A percentile compares a stretch with the other conserved stretches of the same genome.
These are phyloP conservation scores for Myotis myotis DNA, from an alignment of 2,797 vertebrate species.

Conservation along the genomic window DNA sequence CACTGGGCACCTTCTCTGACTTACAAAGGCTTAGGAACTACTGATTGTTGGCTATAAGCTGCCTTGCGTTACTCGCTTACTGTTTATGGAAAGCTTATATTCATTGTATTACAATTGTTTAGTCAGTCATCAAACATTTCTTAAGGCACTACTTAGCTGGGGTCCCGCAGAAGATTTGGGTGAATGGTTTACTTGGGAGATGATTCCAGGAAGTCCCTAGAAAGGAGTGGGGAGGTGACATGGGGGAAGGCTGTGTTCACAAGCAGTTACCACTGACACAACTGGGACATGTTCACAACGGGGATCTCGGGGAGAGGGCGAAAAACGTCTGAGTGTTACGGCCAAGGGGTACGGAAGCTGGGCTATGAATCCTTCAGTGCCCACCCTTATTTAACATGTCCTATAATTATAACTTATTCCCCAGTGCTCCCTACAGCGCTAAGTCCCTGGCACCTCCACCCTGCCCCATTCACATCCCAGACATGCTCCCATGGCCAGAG, in stretches of 20 bases:
- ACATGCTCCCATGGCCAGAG: not conserved
- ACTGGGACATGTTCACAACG: not conserved
- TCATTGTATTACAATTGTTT: not conserved
- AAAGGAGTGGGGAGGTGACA: not conserved
- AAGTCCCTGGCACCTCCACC: not conserved
- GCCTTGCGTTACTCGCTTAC: not conserved
- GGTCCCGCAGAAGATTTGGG: not conserved
- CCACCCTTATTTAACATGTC: not conserved
- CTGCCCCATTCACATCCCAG: not conserved
- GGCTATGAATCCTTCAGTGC: not conserved
- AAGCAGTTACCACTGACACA: not conserved
- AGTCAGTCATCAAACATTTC: slow-evolving; percentile 32
- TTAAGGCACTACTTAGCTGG: not conserved
- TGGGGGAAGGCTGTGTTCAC: not conserved
- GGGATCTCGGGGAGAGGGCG: not conserved
- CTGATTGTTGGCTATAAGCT: not conserved
- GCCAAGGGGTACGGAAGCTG: not conserved
- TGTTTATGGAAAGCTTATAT: not conserved
- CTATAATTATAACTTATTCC: not conserved
- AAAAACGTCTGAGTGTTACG: not conserved
- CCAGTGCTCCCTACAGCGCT: not conserved
- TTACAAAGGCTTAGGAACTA: not conserved
- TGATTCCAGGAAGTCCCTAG: not conserved
- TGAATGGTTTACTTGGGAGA: not conserved
- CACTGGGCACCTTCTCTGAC: not conserved